These are phyloP conservation scores for Prionchulus punctatus DNA, from an alignment of 2,888 invertebrate genomes.

Conservation along the genomic window DNA sequence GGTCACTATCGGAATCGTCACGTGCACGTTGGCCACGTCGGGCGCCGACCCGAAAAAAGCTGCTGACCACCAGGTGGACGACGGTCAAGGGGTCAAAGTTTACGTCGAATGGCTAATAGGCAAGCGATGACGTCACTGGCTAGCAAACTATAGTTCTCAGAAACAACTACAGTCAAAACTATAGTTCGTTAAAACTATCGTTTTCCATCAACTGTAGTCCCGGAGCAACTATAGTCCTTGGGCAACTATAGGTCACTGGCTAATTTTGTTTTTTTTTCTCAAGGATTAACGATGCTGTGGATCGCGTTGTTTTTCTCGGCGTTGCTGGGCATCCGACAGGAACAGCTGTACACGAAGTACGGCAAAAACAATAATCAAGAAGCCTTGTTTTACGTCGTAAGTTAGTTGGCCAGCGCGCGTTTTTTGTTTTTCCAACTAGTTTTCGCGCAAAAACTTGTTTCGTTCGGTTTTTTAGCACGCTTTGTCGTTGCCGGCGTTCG, in stretches of 20 bases:
- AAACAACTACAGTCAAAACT: too few species aligned
- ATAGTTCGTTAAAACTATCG: too few species aligned
- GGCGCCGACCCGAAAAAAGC: background rate
- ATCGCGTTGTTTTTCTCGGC: conserved; percentile 79
- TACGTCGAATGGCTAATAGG: too few species aligned
- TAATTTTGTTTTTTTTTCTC: too few species aligned
- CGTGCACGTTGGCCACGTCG: conserved; percentile 69
- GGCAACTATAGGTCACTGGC: too few species aligned
- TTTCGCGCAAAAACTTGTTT: background rate
- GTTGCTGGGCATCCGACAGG: conserved; percentile 43
- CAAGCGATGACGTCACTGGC: too few species aligned
- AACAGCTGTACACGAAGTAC: conserved; percentile 40
- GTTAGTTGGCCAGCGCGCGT: conserved; percentile 11
- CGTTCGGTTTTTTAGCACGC: conserved; percentile 50
- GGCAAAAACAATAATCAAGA: conserved; percentile 77
- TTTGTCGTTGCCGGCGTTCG: conserved; percentile 71
- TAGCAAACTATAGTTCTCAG: too few species aligned
- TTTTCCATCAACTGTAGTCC: too few species aligned
- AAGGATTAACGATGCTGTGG: conserved; percentile 48
- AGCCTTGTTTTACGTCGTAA: conserved; percentile 40
- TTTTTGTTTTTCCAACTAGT: background rate
- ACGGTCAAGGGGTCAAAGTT: too few species aligned
- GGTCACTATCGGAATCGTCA: conserved; percentile 76
- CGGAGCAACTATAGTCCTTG: too few species aligned
- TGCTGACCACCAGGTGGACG: background rate